These are phyloP conservation scores for Pseudochirops corinnae DNA, from an alignment of 2,797 vertebrate species.

Conservation along the genomic window DNA sequence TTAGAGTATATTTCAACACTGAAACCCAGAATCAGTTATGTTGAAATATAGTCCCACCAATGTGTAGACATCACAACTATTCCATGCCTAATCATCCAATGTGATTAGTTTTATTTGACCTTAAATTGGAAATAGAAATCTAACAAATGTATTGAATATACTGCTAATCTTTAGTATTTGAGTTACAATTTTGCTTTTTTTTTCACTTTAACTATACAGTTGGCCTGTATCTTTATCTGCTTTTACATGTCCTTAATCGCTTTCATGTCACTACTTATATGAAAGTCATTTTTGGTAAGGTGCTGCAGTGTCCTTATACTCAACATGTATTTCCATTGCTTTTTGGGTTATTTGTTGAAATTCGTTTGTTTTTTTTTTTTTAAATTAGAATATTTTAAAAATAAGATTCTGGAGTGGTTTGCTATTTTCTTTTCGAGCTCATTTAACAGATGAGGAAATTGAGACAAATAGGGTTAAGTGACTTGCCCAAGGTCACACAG, in stretches of 20 bases:
- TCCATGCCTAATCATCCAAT: background rate
- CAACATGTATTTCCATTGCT: background rate
- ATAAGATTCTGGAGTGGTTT: background rate
- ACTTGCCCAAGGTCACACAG: background rate
- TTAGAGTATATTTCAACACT: conserved; percentile 19
- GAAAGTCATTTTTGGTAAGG: background rate
- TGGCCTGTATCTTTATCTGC: background rate
- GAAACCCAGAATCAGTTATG: conserved; percentile 47
- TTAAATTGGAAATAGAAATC: background rate
- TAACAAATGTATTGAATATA: background rate
- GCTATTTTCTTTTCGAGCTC: background rate
- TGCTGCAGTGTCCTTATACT: background rate
- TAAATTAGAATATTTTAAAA: too few species aligned
- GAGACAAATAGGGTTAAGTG: background rate
- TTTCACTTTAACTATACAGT: background rate
- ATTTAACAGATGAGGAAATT: background rate
- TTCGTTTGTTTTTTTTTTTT: background rate
- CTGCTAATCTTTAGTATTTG: background rate
- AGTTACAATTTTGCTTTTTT: background rate
- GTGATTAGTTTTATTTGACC: background rate
- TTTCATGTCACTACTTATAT: background rate
- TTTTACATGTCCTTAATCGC: background rate
- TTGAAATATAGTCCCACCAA: background rate
- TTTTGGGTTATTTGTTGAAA: background rate
- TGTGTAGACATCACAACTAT: background rate